Percentiles rank a stretch among this genome's conserved stretches.
These are phyloP conservation scores for Acanthisitta chloris DNA, from an alignment of 2,113 vertebrate genomes.

Conservation along the genomic window DNA sequence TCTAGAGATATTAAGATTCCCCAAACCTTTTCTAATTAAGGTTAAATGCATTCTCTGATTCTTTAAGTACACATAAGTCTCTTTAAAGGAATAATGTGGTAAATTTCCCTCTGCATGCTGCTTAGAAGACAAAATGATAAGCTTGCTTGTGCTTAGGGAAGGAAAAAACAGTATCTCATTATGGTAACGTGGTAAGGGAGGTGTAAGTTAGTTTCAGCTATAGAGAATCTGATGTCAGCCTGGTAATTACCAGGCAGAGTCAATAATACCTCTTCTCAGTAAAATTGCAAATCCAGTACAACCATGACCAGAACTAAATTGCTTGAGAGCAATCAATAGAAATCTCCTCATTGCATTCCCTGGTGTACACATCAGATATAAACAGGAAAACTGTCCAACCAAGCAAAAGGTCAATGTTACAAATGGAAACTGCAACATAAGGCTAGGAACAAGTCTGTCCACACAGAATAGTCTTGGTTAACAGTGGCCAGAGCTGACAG, in stretches of 20 bases:
- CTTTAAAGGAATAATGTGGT: neutral
- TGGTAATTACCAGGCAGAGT: constrained; percentile 77
- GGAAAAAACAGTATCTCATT: constrained; percentile 26
- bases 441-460: constrained; percentile 22
- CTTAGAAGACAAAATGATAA: neutral
- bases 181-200: constrained; percentile 48
- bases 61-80: neutral
- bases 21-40: neutral
- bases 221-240: constrained; percentile 71
- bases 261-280: constrained; percentile 79
- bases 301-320: constrained; percentile 81
- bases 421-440: constrained; percentile 63
- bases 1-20: neutral
- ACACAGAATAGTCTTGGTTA: constrained; percentile 6
- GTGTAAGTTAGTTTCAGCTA: constrained; percentile 62
- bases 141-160: neutral
- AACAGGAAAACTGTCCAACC: constrained; percentile 73
- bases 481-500: neutral
- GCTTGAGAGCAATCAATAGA: constrained; percentile 80
- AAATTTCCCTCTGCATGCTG: neutral
- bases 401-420: constrained; percentile 77
- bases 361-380: constrained; percentile 68
- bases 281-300: constrained; percentile 83
- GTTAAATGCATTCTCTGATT: neutral
- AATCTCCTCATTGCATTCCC: constrained; percentile 76